Evolutionary conservation across 2,888 invertebrate genomes (phyloP), one percentile per base, ranked within the genome.

Genomic region (Volucella bombylans): DNA sequence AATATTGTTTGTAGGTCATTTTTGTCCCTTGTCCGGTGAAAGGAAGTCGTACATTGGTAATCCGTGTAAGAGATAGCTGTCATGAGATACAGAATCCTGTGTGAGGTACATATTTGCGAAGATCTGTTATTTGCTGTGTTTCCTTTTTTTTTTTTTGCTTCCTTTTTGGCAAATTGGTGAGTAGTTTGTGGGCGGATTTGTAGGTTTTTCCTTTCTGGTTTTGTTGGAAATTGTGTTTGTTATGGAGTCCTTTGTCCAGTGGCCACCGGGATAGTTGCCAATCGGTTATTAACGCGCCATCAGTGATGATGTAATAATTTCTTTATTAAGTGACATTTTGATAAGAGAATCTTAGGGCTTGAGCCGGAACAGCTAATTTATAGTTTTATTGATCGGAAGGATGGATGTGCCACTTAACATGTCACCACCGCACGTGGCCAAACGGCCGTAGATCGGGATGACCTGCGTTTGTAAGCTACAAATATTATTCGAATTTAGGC

Each of bases 1-100:
- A 61, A 14, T 69, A 18, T 43, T 79, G 79, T 73, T 83, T 82
- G 62, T 74, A 57, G 68, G 54, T 68, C 69, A 81, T 15, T 49
- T 50, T 52, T 11, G 12, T 45, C 39, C 50, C 39, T 79, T 79
- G 79, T 74, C 79, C 73, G 67, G 65, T 59, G 49, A 71, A 69
- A 80, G 80, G 83, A 80, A 79, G 80, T 74, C 80, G 83, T 79
- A 83, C 83, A 61, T 83, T 61, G 74, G 49, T 83, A 83, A 83
- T 83, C 80, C 65, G 64, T 78, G 57, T 74, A 74, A 67, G 80
- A 6, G 31, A 31, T 4, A 80, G 74, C 80, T 83, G 83, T 80
- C 80, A 83, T 83, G 83, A 83, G 74, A 80, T 83, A 71, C 47
- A 61, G 80, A 80, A 80, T 80, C 80, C 14, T 80, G 80, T 83